Evolutionary conservation across 2,797 vertebrate species (phyloP).

Genomic region (Chloroceryle amazona): DNA sequence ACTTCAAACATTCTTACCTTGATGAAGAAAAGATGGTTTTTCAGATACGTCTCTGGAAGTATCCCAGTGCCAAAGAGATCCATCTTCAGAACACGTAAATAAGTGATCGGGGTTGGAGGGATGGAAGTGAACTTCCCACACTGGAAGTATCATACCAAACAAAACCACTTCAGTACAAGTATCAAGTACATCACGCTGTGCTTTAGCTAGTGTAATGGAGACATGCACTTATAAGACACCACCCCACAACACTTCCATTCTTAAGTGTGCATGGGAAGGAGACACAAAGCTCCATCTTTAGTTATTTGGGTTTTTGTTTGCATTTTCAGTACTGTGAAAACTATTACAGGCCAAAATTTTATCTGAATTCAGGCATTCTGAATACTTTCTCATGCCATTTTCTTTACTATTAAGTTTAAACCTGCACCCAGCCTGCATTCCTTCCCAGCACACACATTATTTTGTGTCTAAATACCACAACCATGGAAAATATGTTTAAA

Average conservation of each 20-base stretch:
- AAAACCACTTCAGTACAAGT: not conserved
- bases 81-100: constrained; percentile 97
- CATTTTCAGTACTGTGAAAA: not conserved
- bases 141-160: constrained; percentile 75
- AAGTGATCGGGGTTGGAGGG: constrained; percentile 95
- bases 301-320: not conserved
- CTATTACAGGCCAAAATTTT: not conserved
- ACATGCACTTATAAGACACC: not conserved
- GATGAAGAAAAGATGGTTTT: constrained; percentile 89
- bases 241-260: not conserved
- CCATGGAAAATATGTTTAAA: not conserved
- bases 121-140: constrained; percentile 99
- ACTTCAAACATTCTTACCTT: constrained; percentile 82
- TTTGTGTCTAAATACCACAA: not conserved
- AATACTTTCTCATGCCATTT: not conserved
- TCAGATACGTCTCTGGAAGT: constrained; percentile 85
- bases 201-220: not conserved
- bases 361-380: not conserved
- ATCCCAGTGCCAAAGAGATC: constrained; percentile 97
- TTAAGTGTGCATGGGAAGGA: not conserved
- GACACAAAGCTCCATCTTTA: not conserved
- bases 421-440: not conserved
- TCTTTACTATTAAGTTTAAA: not conserved
- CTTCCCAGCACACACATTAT: not conserved
- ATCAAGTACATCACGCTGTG: not conserved